phyloP scores from a whole-genome alignment of 2,113 vertebrate species.

The Crotophaga sulcirostris region DNA sequence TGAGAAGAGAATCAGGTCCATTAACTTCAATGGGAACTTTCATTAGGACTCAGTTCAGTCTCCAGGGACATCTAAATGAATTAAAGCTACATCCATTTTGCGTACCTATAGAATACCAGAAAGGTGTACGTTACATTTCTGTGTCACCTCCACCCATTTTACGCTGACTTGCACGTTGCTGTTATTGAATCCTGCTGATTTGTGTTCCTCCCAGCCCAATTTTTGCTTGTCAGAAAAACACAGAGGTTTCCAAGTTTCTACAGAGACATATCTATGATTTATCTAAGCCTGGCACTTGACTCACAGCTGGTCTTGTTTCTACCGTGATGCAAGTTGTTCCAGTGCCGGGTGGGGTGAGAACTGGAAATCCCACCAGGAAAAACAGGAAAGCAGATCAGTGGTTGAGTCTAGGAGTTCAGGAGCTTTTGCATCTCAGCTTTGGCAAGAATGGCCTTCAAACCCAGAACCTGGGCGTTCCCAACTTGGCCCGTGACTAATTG shows the following conservation, averaged over 20 bases:
- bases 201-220: conserved; percentile 31
- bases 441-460: background rate
- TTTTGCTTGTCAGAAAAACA: conserved; percentile 37
- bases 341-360: background rate
- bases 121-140: conserved; percentile 1
- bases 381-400: conserved; percentile 26
- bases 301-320: conserved; percentile 6
- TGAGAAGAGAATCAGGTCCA: conserved; percentile 53
- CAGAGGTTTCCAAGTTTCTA: conserved; percentile 50
- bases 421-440: background rate
- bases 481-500: conserved; percentile 71
- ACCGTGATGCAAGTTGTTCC: background rate
- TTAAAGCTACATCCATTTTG: conserved; percentile 20
- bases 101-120: background rate
- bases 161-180: conserved; percentile 12
- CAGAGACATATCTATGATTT: conserved; percentile 46
- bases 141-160: background rate
- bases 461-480: conserved; percentile 40
- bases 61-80: conserved; percentile 23
- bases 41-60: conserved; percentile 57
- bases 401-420: background rate
- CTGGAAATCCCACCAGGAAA: conserved; percentile 41
- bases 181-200: conserved; percentile 55
- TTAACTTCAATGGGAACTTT: conserved; percentile 66
- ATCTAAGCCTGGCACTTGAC: conserved; percentile 7